Base-by-base conservation (phyloP, 2,888 invertebrate genomes). In the Hyalella azteca region DNA sequence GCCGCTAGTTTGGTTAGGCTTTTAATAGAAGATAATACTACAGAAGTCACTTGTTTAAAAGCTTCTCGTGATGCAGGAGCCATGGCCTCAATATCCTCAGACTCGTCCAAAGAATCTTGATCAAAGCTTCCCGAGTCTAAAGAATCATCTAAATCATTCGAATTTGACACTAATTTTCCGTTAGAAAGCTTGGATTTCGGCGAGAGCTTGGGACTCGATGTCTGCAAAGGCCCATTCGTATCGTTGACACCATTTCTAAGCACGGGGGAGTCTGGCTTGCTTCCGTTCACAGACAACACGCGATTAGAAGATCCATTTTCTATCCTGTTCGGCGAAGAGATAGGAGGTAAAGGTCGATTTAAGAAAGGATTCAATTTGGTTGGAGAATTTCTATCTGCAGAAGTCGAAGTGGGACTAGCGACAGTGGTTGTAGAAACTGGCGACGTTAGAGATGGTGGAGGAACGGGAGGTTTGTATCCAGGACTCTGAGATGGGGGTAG, bases 1-100 rank as follows among this genome's bases (percentile, higher is more conserved):
- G 91, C 92, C 4, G 93, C 92, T 26, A 83, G 75, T 32, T 84
- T 82, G 15, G 82, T 83, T 26, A 84, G 79, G 48, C 79, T 79
- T 39, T 78, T 79, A 5, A 83, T 49, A 45, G 81, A 81, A 15
- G 80, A 76, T 40, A 60, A 79, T 26, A 83, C 81, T 49, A 84
- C 66, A 45, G 59, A 29, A 4, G 80, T 77, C 9, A 83, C 75
- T 39, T 79, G 79, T 41, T 81, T 78, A 73, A 81, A 84, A 49
- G 84, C 82, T 29, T 81, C 81, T 73, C 81, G 75, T 7, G 83
- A 84, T 26, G 83, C 84, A 3, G 84, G 81, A 13, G 81, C 79
- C 81, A 83, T 83, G n/a, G 79, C 81, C 29, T 82, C 84, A 32
- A 81, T 73, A 39, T 84, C 83, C 40, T 84, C 84, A 49, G 83